Evolutionary conservation across 2,113 vertebrate species (phyloP).

Genomic region (Laticauda colubrina): DNA sequence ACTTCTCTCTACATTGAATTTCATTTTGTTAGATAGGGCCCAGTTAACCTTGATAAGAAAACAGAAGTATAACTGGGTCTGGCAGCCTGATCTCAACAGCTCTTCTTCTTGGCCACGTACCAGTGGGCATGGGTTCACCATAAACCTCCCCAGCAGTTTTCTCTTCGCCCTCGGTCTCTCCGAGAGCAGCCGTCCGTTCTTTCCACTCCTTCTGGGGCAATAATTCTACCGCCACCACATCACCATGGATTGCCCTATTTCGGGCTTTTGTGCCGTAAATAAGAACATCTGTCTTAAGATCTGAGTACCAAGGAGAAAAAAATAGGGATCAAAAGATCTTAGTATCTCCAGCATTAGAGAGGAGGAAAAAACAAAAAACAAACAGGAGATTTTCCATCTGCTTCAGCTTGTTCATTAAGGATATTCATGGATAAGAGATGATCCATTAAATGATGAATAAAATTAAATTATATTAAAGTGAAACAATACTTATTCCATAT

Average conservation of each 20-base stretch:
- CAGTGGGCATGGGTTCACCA: constrained; percentile 85
- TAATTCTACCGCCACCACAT: constrained; percentile 84
- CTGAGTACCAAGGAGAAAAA: constrained; percentile 59
- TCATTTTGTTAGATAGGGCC: too few species aligned
- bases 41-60: not conserved
- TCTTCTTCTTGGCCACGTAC: constrained; percentile 57
- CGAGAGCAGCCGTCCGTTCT: constrained; percentile 78
- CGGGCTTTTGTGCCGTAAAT: constrained; percentile 82
- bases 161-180: constrained; percentile 80
- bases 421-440: not conserved
- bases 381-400: not conserved
- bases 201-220: constrained; percentile 84
- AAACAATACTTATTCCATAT: not conserved
- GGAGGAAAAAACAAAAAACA: not conserved
- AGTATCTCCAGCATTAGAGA: not conserved
- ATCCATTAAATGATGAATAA: not conserved
- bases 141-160: constrained; percentile 70
- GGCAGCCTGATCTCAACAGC: not conserved
- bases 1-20: too few species aligned
- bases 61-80: not conserved
- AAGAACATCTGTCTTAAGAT: constrained; percentile 79
- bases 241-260: constrained; percentile 88
- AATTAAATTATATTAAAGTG: not conserved
- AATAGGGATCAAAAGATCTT: not conserved
- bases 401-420: not conserved